A percentile compares a stretch with the other conserved stretches of the same genome.
Evolutionary conservation across 2,888 invertebrate genomes (phyloP).

Genomic region (Agriopis aurantiaria): DNA sequence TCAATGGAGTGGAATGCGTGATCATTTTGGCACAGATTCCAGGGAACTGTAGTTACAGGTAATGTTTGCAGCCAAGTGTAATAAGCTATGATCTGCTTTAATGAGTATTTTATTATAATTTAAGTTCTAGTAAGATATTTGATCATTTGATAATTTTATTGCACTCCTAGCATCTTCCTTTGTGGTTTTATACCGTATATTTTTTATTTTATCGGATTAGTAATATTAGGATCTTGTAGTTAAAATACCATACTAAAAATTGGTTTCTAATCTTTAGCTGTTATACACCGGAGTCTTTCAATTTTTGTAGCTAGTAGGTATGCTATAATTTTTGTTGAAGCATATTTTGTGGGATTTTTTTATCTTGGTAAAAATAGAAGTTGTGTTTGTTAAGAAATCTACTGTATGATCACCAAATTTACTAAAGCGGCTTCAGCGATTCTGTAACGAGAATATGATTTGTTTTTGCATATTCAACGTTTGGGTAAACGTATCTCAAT

Average conservation of each 20-base stretch:
- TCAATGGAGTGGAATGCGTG: conserved; percentile 76
- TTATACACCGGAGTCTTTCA: too few species aligned
- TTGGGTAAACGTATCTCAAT: conserved; percentile 48
- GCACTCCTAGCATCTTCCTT: background rate
- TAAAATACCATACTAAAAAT: background rate
- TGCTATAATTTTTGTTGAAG: background rate
- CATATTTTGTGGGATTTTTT: background rate
- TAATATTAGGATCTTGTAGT: too few species aligned
- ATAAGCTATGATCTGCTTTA: conserved; percentile 23
- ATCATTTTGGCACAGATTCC: conserved; percentile 74
- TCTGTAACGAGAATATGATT: conserved; percentile 47
- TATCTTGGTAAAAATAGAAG: background rate
- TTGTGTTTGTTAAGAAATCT: conserved; percentile 9
- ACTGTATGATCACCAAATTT: conserved; percentile 14
- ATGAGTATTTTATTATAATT: conserved; percentile 15
- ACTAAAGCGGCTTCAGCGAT: background rate
- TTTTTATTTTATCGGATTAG: background rate
- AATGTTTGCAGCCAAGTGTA: conserved; percentile 63
- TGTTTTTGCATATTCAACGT: conserved; percentile 47
- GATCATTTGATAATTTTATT: background rate
- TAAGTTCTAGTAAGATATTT: conserved; percentile 1
- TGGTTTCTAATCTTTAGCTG: background rate
- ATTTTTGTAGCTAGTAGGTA: too few species aligned
- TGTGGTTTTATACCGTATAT: background rate
- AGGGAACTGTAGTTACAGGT: conserved; percentile 54